Base-by-base conservation (phyloP, 1,140 invertebrate genomes). In the Riptortus pedestris region DNA sequence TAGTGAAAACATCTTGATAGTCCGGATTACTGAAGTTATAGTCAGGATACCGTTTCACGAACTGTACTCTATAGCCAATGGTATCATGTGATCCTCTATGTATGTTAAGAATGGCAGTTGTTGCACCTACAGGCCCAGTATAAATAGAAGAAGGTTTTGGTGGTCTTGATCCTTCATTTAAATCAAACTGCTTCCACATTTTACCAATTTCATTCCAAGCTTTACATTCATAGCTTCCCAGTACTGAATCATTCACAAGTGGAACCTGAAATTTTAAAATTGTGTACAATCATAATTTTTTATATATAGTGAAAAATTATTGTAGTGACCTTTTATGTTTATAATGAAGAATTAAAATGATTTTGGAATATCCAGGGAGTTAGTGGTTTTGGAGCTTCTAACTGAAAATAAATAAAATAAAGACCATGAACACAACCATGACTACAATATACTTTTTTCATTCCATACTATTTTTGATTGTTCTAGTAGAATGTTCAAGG, bases 1-100 rank as follows among this genome's bases (percentile, higher is more conserved):
- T 64, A 16, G 63, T 59, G 45, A 43, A 64, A 5, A 64, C 63
- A 59, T 64, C 63, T 59, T 64, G 63, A 43, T 64, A 64, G 43
- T 64, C 63, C 9, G 52, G 52, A 14, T 59, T 58, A 20, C 57
- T 55, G 20, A 64, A 58, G n/a, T 28, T 22, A 22, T 59, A 26
- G 2, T 55, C 31, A 12, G 29, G 33, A 26, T 55, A 38, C 20
- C 55, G 18, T 22, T 43, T 59, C 2, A 59, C 38, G 27, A 59
- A 64, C 22, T 64, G 52, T 4, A 64, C 52, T 33, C 63, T 2
- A 55, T 64, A 64, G 16, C 63, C 63, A 22, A 64, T 59, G 9
- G 57, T 55, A 26, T 64, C 22, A 31, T 59, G 18, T 47, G 51
- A 55, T 26, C 20, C 20, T 55, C 51, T 55, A 12, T 22, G 16